These are phyloP conservation scores for Phrynosoma platyrhinos DNA, from an alignment of 2,113 vertebrate genomes.

Conservation along the genomic window DNA sequence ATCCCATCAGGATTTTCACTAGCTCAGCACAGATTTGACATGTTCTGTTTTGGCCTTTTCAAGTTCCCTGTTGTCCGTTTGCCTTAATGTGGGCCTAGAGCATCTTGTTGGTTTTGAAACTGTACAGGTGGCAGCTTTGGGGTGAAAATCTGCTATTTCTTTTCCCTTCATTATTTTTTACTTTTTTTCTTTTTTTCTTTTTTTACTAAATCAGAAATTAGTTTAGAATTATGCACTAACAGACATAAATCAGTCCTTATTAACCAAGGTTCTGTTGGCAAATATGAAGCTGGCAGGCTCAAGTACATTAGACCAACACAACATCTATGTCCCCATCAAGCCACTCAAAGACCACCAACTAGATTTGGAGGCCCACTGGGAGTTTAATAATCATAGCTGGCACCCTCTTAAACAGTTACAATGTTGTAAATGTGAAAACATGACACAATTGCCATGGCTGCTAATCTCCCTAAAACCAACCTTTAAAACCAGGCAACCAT, in stretches of 20 bases:
- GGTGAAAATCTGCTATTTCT: background rate
- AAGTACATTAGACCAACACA: background rate
- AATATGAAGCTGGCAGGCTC: background rate
- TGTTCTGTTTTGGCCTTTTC: background rate
- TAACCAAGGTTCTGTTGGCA: background rate
- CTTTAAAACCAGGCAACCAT: too few species aligned
- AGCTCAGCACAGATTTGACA: background rate
- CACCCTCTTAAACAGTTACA: background rate
- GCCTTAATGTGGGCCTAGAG: slow-evolving; percentile 25
- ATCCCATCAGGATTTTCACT: slow-evolving; percentile 37
- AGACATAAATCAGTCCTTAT: too few species aligned
- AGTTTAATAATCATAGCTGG: background rate
- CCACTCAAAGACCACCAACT: background rate
- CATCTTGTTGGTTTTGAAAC: background rate
- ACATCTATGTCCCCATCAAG: background rate
- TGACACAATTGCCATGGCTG: too few species aligned
- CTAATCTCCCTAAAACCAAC: too few species aligned
- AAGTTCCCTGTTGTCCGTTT: background rate
- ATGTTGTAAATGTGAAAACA: too few species aligned
- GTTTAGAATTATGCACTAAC: background rate
- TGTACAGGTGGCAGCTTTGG: background rate
- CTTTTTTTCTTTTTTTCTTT: background rate
- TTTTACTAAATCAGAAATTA: background rate
- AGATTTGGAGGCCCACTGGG: background rate
- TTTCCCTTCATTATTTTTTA: too few species aligned